Evolutionary conservation across 2,888 invertebrate species (phyloP).

Genomic region (Rutpela maculata): DNA sequence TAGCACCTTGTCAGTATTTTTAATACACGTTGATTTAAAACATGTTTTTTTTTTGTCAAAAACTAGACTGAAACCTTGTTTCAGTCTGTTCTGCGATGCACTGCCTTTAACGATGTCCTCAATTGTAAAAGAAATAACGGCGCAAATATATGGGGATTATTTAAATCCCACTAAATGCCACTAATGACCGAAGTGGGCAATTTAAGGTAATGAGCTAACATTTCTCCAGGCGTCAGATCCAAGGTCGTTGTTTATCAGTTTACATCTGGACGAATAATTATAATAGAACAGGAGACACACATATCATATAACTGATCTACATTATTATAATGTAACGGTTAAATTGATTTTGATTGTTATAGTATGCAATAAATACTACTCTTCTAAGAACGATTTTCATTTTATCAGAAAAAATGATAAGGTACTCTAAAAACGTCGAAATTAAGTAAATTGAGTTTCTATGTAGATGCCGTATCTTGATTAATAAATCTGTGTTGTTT

Average conservation of each 20-base stretch:
- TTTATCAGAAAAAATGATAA: not conserved
- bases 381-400: not conserved
- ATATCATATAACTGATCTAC: too few relatives aligned
- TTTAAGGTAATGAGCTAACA: not conserved
- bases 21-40: too few relatives aligned
- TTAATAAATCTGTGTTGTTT: not conserved
- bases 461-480: constrained; percentile 4
- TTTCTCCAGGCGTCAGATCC: not conserved
- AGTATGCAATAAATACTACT: too few relatives aligned
- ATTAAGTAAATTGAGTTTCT: not conserved
- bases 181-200: not conserved
- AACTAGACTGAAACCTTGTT: too few relatives aligned
- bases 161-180: not conserved
- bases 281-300: not conserved
- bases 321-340: too few relatives aligned
- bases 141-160: not conserved
- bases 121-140: not conserved
- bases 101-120: not conserved
- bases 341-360: too few relatives aligned
- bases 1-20: too few relatives aligned
- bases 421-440: not conserved
- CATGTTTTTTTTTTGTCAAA: too few relatives aligned
- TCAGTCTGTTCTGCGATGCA: not conserved
- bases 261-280: not conserved
- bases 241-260: not conserved